Evolutionary conservation across 2,888 invertebrate genomes (phyloP).

Genomic region (Plagodis dolabraria): DNA sequence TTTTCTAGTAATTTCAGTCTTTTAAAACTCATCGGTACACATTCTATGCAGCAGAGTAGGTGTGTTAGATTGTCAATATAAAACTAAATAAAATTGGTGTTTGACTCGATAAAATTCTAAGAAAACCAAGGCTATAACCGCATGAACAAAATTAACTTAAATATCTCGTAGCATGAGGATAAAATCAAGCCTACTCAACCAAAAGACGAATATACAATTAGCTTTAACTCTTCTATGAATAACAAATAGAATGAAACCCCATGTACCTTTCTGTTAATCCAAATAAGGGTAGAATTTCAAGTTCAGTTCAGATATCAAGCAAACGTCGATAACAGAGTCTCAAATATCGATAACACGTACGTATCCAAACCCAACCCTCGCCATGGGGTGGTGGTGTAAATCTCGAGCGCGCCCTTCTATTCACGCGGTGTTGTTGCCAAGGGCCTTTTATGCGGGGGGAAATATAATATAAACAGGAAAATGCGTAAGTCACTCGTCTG

Average conservation of each 20-base stretch:
- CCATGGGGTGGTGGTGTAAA: slow-evolving; percentile 43
- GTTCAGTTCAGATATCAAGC: slow-evolving; percentile 17
- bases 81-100: no score
- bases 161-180: no score
- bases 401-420: slow-evolving; percentile 55
- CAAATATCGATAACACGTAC: slow-evolving; percentile 16
- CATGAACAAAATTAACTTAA: no score
- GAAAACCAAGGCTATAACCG: no score
- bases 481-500: slow-evolving; percentile 44
- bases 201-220: no score
- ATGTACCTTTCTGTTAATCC: slow-evolving; percentile 1
- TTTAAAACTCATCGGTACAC: no score
- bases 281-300: slow-evolving; percentile 17
- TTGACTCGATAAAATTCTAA: no score
- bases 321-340: slow-evolving; percentile 12
- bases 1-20: no score
- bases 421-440: slow-evolving; percentile 55
- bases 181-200: no score
- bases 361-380: slow-evolving; percentile 4
- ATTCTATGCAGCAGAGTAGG: no score
- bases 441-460: slow-evolving; percentile 44
- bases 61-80: no score
- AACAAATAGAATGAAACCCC: neutral
- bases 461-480: slow-evolving; percentile 63
- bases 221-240: neutral